Conservation (phyloP, 2,797 vertebrate species). For the Furcifer pardalis region DNA sequence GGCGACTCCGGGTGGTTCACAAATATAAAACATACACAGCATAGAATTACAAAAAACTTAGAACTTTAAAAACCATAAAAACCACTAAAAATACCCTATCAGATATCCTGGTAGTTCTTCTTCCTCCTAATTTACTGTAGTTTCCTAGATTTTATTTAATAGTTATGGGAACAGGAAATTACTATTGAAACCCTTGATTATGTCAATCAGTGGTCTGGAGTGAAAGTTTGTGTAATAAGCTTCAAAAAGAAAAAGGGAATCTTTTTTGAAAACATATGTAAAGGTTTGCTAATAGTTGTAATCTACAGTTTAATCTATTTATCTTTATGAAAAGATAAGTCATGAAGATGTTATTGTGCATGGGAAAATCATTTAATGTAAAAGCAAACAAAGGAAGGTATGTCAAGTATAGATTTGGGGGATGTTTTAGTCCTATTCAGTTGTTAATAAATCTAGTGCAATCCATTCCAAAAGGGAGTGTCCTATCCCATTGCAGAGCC, state of each 20-base stretch:
- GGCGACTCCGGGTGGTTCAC: too few species aligned
- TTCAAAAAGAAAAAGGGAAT: neutral
- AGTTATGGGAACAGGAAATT: constrained; percentile 34
- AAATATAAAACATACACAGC: too few species aligned
- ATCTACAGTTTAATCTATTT: neutral
- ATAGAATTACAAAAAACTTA: too few species aligned
- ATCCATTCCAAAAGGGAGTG: too few species aligned
- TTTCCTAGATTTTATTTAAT: constrained; percentile 22
- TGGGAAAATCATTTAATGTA: neutral
- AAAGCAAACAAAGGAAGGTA: neutral
- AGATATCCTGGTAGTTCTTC: too few species aligned
- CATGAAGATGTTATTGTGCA: neutral
- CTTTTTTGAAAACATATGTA: neutral
- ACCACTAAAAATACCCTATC: too few species aligned
- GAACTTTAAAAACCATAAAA: too few species aligned
- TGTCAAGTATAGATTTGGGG: too few species aligned
- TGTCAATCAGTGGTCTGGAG: constrained; percentile 19
- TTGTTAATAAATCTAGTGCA: too few species aligned
- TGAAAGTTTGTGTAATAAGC: constrained; percentile 16
- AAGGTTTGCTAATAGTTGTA: constrained; percentile 18
- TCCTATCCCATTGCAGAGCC: too few species aligned
- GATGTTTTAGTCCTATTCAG: neutral
- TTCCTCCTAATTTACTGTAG: constrained; percentile 21
- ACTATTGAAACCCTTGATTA: constrained; percentile 20
- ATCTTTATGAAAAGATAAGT: constrained; percentile 2